These are phyloP conservation scores for Rhabdomys pumilio DNA, from an alignment of 2,797 vertebrate genomes.

Conservation along the genomic window DNA sequence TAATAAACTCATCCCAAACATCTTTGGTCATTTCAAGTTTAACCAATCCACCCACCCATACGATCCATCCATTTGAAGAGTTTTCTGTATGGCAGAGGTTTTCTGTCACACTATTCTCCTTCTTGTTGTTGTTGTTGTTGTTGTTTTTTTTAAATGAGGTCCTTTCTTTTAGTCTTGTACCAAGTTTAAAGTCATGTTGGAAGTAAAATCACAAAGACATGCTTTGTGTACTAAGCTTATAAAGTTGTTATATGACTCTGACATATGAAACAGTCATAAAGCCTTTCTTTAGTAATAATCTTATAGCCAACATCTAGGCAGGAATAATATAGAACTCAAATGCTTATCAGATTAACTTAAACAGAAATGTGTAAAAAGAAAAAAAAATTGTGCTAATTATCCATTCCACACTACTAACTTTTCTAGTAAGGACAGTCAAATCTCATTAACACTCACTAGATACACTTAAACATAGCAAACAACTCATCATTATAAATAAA, in stretches of 20 bases:
- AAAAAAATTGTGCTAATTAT: slow-evolving; percentile 65
- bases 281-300: slow-evolving; percentile 23
- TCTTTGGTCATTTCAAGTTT: slow-evolving; percentile 30
- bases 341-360: slow-evolving; percentile 62
- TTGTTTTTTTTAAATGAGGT: neutral
- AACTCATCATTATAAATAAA: slow-evolving; percentile 77
- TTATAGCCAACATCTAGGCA: slow-evolving; percentile 15
- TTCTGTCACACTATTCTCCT: neutral
- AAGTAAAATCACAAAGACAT: neutral
- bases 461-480: slow-evolving; percentile 61
- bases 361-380: slow-evolving; percentile 22
- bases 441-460: slow-evolving; percentile 70
- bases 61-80: neutral
- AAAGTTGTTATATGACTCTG: slow-evolving; percentile 2
- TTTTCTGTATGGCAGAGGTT: neutral
- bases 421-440: slow-evolving; percentile 71
- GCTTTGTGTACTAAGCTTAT: neutral
- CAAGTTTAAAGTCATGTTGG: neutral
- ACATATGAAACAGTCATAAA: slow-evolving; percentile 47
- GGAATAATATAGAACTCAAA: slow-evolving; percentile 41
- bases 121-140: neutral
- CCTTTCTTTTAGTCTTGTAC: neutral
- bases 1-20: slow-evolving; percentile 2
- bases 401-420: slow-evolving; percentile 68
- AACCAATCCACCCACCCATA: neutral